Evolutionary conservation across 2,113 vertebrate genomes (phyloP), one percentile per base, ranked within the genome.

Genomic region (Calyptommatus sinebrachiatus): DNA sequence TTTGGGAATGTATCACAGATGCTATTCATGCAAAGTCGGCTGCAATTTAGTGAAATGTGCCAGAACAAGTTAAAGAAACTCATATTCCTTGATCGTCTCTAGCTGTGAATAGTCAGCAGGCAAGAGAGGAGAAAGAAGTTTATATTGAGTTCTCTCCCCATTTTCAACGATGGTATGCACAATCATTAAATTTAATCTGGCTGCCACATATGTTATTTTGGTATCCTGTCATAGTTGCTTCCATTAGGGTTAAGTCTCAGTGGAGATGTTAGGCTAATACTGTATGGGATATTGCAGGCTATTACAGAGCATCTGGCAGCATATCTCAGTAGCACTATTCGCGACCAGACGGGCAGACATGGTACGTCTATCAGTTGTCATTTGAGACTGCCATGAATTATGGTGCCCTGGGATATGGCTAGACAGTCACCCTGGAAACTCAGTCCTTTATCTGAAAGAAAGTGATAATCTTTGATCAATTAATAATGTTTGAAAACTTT

Each of bases 181-280:
- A 83, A 83, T n/a, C 74, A 65, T 61, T 60, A 82, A 28, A 28
- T 82, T 88, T 88, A 83, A 79, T 7, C 61, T 88, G 57, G 67
- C 65, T 84, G 29, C 83, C 76, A 78, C 73, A 80, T 78, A 83
- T 75, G 65, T 84, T 85, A 80, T 85, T 91, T 86, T 81, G 75
- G 60, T 48, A 85, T 29, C 73, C 50, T 86, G 81, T 86, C 65
- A 84, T 81, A 87, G 84, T 83, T 84, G 29, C 77, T 85, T 88
- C 88, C 65, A 77, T 86, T 82, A 77, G 57, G 16, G 73, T 77
- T 84, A 81, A 78, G 79, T 72, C 48, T 81, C 71, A 77, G 22
- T 21, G 60, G 76, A 85, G 77, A 62, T 83, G 31, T 65, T 86
- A 41, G 71, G 8, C 62, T 70, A 78, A 0, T 75, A 67, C 16